Evolutionary conservation across 1,140 invertebrate species (phyloP).

Genomic region (Dendroctonus valens): DNA sequence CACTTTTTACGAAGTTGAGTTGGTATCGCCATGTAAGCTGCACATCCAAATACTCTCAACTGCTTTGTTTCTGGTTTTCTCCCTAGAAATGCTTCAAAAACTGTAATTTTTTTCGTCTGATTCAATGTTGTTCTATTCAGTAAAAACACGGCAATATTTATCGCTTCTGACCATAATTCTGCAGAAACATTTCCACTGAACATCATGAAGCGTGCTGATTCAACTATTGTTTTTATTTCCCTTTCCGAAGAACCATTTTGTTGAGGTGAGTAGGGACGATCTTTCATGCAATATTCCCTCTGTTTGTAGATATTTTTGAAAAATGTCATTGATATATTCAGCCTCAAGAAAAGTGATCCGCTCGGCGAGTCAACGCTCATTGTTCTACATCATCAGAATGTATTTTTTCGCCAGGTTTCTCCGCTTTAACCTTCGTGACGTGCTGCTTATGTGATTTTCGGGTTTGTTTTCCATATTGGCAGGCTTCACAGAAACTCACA

Average conservation of each 20-base stretch:
- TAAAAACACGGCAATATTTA: slow-evolving; percentile 44
- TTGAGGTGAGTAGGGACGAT: too few relatives aligned
- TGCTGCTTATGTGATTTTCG: slow-evolving; percentile 8
- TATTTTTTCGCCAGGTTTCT: slow-evolving; percentile 24
- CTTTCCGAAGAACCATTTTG: too few relatives aligned
- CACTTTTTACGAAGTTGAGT: slow-evolving; percentile 47
- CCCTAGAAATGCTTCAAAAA: slow-evolving; percentile 47
- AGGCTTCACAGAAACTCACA: neutral
- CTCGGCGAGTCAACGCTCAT: slow-evolving; percentile 41
- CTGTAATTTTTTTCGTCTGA: slow-evolving; percentile 43
- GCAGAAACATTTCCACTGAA: too few relatives aligned
- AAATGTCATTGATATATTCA: too few relatives aligned
- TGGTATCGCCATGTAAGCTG: slow-evolving; percentile 47
- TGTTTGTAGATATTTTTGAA: too few relatives aligned
- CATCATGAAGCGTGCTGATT: too few relatives aligned
- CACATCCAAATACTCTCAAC: slow-evolving; percentile 50
- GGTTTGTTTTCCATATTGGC: slow-evolving; percentile 2
- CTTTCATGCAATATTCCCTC: too few relatives aligned
- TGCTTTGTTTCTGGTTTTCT: slow-evolving; percentile 51
- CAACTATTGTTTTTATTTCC: too few relatives aligned
- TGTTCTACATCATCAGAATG: slow-evolving; percentile 45
- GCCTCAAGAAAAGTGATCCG: slow-evolving; percentile 40
- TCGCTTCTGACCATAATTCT: too few relatives aligned
- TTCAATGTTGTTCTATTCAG: slow-evolving; percentile 41
- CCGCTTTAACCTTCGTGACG: neutral